These are phyloP conservation scores for Caenorhabditis tropicalis DNA, from an alignment of 1,140 invertebrate species.

Conservation along the genomic window DNA sequence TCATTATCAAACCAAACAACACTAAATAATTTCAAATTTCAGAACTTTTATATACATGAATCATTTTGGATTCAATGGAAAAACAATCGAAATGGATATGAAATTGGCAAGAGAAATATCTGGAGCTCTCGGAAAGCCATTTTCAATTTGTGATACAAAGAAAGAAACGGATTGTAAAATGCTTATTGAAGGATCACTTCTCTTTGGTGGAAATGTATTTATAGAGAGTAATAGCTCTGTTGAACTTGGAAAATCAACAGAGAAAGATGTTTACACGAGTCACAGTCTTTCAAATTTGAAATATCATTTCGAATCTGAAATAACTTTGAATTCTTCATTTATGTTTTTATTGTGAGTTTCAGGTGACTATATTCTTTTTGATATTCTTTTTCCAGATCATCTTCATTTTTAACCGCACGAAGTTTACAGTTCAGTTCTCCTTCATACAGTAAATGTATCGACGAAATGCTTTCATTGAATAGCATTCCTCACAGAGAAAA, in stretches of 20 bases:
- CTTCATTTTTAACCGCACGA: neutral
- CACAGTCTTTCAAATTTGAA: neutral
- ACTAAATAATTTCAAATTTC: neutral
- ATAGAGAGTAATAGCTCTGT: neutral
- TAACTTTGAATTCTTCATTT: constrained; percentile 2
- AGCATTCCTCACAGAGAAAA: constrained; percentile 5
- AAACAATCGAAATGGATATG: neutral
- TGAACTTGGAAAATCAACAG: neutral
- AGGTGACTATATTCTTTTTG: neutral
- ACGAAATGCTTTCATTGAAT: constrained; percentile 11
- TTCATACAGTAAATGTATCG: neutral
- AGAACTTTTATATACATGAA: constrained; percentile 14
- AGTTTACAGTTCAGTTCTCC: neutral
- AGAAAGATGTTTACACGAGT: constrained; percentile 13
- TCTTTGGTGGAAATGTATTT: constrained; percentile 21
- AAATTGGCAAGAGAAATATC: neutral
- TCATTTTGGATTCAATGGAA: constrained; percentile 22
- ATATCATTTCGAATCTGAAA: constrained; percentile 20
- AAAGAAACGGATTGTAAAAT: constrained; percentile 12
- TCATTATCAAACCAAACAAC: no score
- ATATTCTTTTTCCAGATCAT: neutral
- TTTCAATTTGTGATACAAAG: constrained; percentile 8
- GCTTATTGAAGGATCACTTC: constrained; percentile 6
- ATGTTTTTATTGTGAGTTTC: neutral
- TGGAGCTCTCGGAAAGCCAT: constrained; percentile 1